These are phyloP conservation scores for Corythoichthys haematopterus DNA, from an alignment of 2,113 vertebrate genomes.

Conservation along the genomic window DNA sequence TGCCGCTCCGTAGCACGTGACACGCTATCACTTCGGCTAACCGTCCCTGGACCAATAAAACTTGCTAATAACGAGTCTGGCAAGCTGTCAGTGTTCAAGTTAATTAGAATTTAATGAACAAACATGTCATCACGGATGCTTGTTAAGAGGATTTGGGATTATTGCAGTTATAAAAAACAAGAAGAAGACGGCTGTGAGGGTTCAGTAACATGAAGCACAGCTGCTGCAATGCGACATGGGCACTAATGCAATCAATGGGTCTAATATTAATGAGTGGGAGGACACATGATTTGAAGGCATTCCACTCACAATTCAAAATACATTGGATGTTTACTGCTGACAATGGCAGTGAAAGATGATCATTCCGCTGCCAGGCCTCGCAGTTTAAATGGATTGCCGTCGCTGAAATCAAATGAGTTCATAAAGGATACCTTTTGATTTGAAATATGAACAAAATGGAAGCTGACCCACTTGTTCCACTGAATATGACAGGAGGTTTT, in stretches of 20 bases:
- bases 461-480: not conserved
- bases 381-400: too few relatives aligned
- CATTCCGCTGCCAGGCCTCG: too few relatives aligned
- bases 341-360: too few relatives aligned
- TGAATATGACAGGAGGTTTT: not conserved
- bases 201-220: conserved; percentile 34
- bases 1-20: not conserved
- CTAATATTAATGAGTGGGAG: too few relatives aligned
- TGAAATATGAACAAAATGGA: not conserved
- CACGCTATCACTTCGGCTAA: not conserved
- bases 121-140: conserved; percentile 33
- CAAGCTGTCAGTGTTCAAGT: conserved; percentile 35
- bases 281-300: too few relatives aligned
- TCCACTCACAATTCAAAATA: too few relatives aligned
- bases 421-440: not conserved
- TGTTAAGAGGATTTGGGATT: conserved; percentile 50
- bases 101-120: conserved; percentile 65
- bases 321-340: too few relatives aligned
- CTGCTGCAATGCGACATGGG: conserved; percentile 13
- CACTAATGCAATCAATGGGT: too few relatives aligned
- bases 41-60: conserved; percentile 55
- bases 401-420: too few relatives aligned
- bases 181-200: conserved; percentile 14
- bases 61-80: conserved; percentile 29
- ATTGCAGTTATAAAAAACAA: conserved; percentile 31